Percentiles rank a stretch among this genome's conserved stretches.
These are phyloP conservation scores for Halisarca cf. caerulea DNA, from an alignment of 37 sponge, comb jelly and placozoan species.

Conservation along the genomic window DNA sequence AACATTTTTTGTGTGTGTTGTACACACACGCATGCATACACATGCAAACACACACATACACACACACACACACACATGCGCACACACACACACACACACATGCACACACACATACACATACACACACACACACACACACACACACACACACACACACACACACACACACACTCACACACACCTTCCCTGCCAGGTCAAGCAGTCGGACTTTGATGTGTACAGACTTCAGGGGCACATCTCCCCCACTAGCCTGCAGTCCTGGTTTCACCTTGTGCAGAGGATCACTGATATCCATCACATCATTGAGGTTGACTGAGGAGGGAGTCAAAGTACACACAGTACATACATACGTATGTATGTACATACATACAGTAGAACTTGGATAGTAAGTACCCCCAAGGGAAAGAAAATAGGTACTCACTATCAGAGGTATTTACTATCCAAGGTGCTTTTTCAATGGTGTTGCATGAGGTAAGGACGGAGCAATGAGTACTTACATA, in stretches of 20 bases:
- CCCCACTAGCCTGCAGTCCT: conserved; percentile 75
- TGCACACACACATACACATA: no score
- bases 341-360: no score
- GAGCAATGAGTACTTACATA: not conserved
- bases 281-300: conserved; percentile 71
- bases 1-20: not conserved
- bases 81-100: no score
- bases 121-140: conserved; percentile 12
- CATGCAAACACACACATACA: conserved; percentile 15
- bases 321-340: no score
- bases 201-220: conserved; percentile 85
- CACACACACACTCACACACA: conserved; percentile 3
- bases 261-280: conserved; percentile 88
- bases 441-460: no score
- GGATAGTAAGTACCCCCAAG: no score
- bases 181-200: conserved; percentile 84
- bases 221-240: conserved; percentile 82
- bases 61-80: no score
- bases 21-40: not conserved
- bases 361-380: no score
- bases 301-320: conserved; percentile 72
- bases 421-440: no score
- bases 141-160: not conserved
- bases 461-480: no score
- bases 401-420: no score